Evolutionary conservation across 2,113 vertebrate genomes (phyloP), one percentile per base, ranked within the genome.

Genomic region (Empidonax traillii): DNA sequence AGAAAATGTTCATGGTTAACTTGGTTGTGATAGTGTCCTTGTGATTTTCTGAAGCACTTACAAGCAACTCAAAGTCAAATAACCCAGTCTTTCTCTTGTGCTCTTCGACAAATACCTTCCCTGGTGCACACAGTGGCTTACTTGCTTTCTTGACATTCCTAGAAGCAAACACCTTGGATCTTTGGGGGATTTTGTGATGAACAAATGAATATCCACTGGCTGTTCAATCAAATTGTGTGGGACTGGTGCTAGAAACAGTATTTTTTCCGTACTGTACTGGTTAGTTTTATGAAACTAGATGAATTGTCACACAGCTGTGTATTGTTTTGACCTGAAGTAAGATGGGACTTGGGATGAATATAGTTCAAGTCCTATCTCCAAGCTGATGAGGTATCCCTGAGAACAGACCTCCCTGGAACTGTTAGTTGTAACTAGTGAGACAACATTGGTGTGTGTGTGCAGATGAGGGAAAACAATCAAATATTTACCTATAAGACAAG

Each of bases 1-100:
- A 13, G 79, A 85, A 76, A 90, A 73, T 12, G 1, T 41, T 65
- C 7, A 10, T 49, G 0, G 0, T 74, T 66, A 14, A 39, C n/a
- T 72, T 73, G 28, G 4, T 35, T 10, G 4, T 58, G 20, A 47
- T 85, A 65, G 2, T 58, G 21, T 66, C 31, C 37, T 43, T 76
- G 14, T 24, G 37, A 61, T 58, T 68, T 93, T 88, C 59, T 66
- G 43, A 62, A 72, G n/a, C 15, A 25, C 12, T 37, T 74, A 51
- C 74, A 84, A 71, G 30, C 3, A 71, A 8, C 28, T 49, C 53
- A 44, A 25, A 44, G 10, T 69, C 35, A 71, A 68, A 77, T 35
- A 73, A 66, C 1, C 3, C 39, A 8, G 8, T 24, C 16, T 53
- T 83, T 76, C 21, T 59, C 9, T 59, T 53, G 22, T 0, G 0